Evolutionary conservation across 2,113 vertebrate genomes (phyloP), one percentile per base, ranked within the genome.

Genomic region (Chinchilla lanigera): DNA sequence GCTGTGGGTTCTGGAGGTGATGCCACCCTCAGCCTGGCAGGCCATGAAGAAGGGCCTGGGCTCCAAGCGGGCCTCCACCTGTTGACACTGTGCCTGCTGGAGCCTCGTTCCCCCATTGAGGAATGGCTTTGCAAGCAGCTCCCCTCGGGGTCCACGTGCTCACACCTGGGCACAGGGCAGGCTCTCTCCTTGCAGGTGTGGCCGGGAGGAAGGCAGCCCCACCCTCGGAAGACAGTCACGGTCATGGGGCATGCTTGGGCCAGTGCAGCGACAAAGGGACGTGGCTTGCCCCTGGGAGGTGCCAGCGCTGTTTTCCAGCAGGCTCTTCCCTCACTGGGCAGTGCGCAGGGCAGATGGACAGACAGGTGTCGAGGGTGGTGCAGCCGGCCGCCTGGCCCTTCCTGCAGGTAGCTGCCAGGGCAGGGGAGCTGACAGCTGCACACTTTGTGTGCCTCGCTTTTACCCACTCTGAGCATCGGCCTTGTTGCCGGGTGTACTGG

Each of bases 21-120:
- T 0, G 7, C 35, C 56, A 52, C 2, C 0, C 50, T 2, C 12
- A 1, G 3, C 1, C 14, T 38, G 12, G 14, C 24, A 17, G 0
- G 13, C 19, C 1, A 19, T 11, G 0, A 20, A 13, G 4, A 17
- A 3, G 16, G 19, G 5, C n/a, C 81, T 33, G n/a, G 44, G 13
- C 7, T 28, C 38, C 7, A 47, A 9, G 17, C 19, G 17, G 19
- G 84, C 2, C 3, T 1, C 4, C 4, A 0, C 30, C 11, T 11
- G 4, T 33, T 17, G 35, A 12, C 5, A 0, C 0, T 7, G 14
- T 19, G 6, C 24, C 12, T 5, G 20, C 17, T 16, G 24, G 10
- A 24, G 7, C 10, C 26, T 38, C 3, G 5, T 28, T 38, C 12
- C 28, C 28, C 24, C 58, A 20, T 20, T 0, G 0, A 13, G 28